phyloP scores from a whole-genome alignment of 2,113 vertebrate genomes.

The Podarcis cretensis region DNA sequence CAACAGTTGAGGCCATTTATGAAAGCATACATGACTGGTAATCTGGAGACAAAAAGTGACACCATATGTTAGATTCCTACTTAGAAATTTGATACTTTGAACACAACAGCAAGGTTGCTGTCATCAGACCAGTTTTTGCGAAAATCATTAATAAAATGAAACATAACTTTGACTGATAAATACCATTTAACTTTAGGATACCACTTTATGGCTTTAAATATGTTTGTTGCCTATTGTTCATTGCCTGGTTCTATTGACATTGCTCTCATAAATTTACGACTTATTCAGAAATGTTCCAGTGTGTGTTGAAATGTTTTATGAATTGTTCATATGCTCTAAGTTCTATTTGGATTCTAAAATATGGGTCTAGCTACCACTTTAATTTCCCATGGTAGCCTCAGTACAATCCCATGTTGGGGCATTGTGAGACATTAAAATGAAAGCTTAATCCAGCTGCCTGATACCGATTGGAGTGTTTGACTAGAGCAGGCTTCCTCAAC shows the following conservation, averaged over 20 bases:
- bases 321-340: background rate
- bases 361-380: background rate
- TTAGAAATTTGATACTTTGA: constrained; percentile 15
- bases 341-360: too few relatives aligned
- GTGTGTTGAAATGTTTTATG: background rate
- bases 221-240: background rate
- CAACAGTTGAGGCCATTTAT: constrained; percentile 13
- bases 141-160: background rate
- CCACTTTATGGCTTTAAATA: background rate
- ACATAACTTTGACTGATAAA: background rate
- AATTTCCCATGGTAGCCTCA: background rate
- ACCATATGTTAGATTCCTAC: background rate
- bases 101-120: background rate
- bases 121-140: background rate
- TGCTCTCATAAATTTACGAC: background rate
- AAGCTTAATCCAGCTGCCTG: background rate
- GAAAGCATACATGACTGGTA: constrained; percentile 23
- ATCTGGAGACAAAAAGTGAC: background rate
- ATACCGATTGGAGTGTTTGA: background rate
- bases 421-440: background rate
- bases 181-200: background rate
- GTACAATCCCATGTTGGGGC: background rate
- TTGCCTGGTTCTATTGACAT: background rate
- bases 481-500: too few relatives aligned
- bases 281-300: background rate